Base-by-base conservation (phyloP, 2,113 vertebrate species). In the Cavia aperea region DNA sequence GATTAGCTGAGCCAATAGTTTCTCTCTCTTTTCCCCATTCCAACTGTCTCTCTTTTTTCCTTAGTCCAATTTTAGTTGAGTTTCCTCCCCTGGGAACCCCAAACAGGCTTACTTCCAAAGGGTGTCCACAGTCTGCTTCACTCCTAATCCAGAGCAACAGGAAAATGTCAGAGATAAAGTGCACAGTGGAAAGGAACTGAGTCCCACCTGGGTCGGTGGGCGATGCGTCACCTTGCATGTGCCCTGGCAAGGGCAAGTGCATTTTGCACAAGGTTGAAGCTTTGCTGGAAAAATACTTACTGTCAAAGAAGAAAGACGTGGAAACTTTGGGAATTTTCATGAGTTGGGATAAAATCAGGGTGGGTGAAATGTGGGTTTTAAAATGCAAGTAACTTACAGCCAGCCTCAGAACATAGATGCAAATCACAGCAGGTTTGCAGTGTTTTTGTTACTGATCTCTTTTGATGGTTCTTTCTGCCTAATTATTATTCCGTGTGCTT, bases 401-500 rank as follows among this genome's bases (percentile, higher is more conserved):
- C 65, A 77, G 77, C 58, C 60, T 29, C 23, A 66, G 81, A 81
- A 68, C 51, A 60, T 39, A 19, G 54, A n/a, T 65, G 70, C 39
- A 93, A 36, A 73, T 90, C 43, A 82, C 72, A 60, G 73, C 33
- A 66, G 62, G 49, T 43, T 56, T 36, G 33, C 46, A 16, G 81
- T 24, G n/a, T 77, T 60, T 86, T 91, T 54, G 77, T 92, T 73
- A 15, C 16, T 66, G 51, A 31, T 78, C n/a, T 62, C 26, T 23
- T 65, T 60, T n/a, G 62, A 68, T 81, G 77, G 12, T 36, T 56
- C 43, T 13, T 93, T 24, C 49, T 73, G 72, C 68, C 60, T 92
- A 85, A 94, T 96, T 70, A 89, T 81, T 75, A 62, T 33, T 91
- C 72, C 89, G 60, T 43, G 58, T 81, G 84, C 56, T 91, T 92